These are phyloP conservation scores for Hypanus sabinus DNA, from an alignment of 2,113 vertebrate genomes.

Conservation along the genomic window DNA sequence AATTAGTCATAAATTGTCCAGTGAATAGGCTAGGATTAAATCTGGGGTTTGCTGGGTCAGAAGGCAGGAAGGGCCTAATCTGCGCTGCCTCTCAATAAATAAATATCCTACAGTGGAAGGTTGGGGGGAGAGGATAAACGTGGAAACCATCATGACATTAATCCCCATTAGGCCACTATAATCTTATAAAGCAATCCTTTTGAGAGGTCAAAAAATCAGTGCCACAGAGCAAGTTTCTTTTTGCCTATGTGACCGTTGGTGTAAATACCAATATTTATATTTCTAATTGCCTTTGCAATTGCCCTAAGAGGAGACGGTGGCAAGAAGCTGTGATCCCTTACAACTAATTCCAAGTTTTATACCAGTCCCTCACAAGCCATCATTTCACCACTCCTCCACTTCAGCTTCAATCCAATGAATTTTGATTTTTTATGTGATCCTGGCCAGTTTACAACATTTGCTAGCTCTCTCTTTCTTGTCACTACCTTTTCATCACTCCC, in stretches of 20 bases:
- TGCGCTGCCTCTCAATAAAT: too few relatives aligned
- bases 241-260: background rate
- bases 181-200: background rate
- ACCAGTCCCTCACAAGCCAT: too few relatives aligned
- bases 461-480: background rate
- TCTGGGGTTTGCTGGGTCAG: too few relatives aligned
- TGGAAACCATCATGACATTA: background rate
- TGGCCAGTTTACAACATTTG: background rate
- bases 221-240: background rate
- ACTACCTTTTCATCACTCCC: too few relatives aligned
- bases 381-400: too few relatives aligned
- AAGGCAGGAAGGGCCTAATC: too few relatives aligned
- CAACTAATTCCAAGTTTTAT: too few relatives aligned
- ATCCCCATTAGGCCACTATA: too few relatives aligned
- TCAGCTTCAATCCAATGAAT: background rate
- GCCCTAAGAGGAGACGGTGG: background rate
- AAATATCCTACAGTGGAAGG: background rate
- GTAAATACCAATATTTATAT: background rate
- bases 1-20: too few relatives aligned
- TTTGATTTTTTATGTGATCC: background rate
- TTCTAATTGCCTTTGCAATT: background rate
- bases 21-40: too few relatives aligned
- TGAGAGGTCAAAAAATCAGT: background rate
- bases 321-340: too few relatives aligned
- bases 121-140: background rate